These are phyloP conservation scores for Drosophila borealis DNA, from an alignment of 2,888 invertebrate genomes.

Conservation along the genomic window DNA sequence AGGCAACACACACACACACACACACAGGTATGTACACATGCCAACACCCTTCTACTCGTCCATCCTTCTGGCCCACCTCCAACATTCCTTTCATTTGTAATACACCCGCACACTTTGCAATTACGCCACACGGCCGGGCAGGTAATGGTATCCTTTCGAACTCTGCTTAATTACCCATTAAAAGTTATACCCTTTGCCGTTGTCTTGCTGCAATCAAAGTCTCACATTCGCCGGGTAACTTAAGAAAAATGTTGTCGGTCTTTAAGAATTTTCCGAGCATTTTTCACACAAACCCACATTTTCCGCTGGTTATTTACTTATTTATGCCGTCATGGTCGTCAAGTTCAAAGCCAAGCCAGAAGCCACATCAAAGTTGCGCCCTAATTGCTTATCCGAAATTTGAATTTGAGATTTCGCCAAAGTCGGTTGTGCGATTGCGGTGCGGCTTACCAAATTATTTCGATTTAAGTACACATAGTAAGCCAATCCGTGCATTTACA, in stretches of 20 bases:
- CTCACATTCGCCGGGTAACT: background rate
- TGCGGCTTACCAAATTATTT: conserved; percentile 34
- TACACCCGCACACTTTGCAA: conserved; percentile 41
- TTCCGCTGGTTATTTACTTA: conserved; percentile 39
- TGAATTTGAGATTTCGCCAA: conserved; percentile 48
- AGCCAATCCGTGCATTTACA: conserved; percentile 2
- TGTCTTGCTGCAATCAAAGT: conserved; percentile 2
- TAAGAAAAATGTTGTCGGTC: background rate
- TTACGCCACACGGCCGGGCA: conserved; percentile 9
- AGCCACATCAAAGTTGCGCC: conserved; percentile 66
- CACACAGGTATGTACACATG: background rate
- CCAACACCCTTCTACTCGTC: too few relatives aligned
- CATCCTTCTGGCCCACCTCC: background rate
- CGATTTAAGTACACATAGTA: conserved; percentile 16
- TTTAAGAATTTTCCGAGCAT: conserved; percentile 34
- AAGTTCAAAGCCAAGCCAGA: conserved; percentile 50
- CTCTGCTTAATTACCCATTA: conserved; percentile 57
- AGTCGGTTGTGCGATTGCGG: conserved; percentile 22
- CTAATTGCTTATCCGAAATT: conserved; percentile 65
- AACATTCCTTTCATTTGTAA: conserved; percentile 45
- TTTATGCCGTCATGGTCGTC: conserved; percentile 36
- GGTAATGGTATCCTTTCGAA: conserved; percentile 30
- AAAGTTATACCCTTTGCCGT: conserved; percentile 13
- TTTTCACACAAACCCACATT: conserved; percentile 22
- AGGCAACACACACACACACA: conserved; percentile 20